These are phyloP conservation scores for Heliconius aoede DNA, from an alignment of 2,888 invertebrate genomes.

Conservation along the genomic window DNA sequence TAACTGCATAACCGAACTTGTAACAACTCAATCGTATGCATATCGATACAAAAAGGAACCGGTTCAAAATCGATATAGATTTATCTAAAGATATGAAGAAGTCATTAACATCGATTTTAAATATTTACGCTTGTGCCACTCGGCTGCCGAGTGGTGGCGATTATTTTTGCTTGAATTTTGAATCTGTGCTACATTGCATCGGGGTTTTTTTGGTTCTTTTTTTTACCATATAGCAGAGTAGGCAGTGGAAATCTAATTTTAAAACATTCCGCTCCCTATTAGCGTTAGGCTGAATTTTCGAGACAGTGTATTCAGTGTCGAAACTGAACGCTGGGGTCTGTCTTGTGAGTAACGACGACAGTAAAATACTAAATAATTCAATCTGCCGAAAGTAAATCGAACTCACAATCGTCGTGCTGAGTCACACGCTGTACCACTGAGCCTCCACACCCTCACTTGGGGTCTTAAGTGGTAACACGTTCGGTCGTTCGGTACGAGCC, in stretches of 20 bases:
- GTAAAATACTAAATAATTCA: background rate
- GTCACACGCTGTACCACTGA: background rate
- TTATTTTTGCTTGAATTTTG: constrained; percentile 78
- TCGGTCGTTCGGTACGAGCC: constrained; percentile 66
- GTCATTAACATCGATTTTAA: constrained; percentile 65
- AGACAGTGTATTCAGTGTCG: background rate
- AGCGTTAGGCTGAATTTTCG: background rate
- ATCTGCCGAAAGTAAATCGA: background rate
- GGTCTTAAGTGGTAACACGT: constrained; percentile 35
- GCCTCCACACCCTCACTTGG: background rate
- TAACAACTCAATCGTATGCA: constrained; percentile 38
- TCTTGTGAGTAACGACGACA: background rate
- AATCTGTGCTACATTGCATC: constrained; percentile 51
- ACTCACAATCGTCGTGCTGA: background rate
- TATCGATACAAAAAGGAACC: constrained; percentile 59
- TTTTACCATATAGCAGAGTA: background rate
- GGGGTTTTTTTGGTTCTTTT: background rate
- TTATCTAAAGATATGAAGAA: constrained; percentile 50
- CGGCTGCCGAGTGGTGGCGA: constrained; percentile 52
- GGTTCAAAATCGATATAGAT: constrained; percentile 54
- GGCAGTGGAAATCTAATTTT: background rate
- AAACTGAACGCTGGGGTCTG: background rate
- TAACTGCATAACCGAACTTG: constrained; percentile 6
- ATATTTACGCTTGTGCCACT: constrained; percentile 66
- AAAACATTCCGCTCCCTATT: background rate